Percentiles rank a stretch among this genome's conserved stretches.
Conservation (phyloP, 2,797 vertebrate genomes). For the Peromyscus aztecus region DNA sequence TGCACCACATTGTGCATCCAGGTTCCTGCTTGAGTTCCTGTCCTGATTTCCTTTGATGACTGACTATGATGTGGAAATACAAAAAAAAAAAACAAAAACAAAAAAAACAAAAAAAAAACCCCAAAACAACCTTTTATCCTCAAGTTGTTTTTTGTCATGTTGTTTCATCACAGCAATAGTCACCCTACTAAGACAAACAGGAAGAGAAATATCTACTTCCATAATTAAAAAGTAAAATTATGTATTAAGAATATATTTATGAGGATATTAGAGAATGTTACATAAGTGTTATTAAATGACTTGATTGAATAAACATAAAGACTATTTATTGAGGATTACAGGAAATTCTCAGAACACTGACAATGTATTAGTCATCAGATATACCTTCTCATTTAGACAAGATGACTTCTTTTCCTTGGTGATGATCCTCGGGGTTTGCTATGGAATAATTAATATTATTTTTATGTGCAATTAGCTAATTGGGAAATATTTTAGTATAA, state of each 20-base stretch:
- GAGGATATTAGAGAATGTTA: background rate
- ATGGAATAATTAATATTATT: background rate
- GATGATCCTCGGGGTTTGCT: background rate
- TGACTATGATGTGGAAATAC: background rate
- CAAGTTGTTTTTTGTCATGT: background rate
- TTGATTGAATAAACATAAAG: slow-evolving; percentile 4
- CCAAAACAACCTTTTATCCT: background rate
- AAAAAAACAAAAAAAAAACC: background rate
- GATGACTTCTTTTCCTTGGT: background rate
- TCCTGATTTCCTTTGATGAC: background rate
- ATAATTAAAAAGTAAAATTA: slow-evolving; percentile 3
- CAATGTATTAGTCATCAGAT: slow-evolving; percentile 18
- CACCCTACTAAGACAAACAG: background rate
- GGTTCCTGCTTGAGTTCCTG: background rate
- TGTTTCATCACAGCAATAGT: background rate
- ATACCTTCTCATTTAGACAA: background rate
- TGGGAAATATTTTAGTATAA: slow-evolving; percentile 56
- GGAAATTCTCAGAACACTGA: background rate
- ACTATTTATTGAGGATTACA: background rate
- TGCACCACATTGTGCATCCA: too few relatives aligned
- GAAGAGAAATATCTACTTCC: background rate
- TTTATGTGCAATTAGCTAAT: slow-evolving; percentile 36
- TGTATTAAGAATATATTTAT: background rate
- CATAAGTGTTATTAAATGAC: slow-evolving; percentile 28
- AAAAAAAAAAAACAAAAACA: background rate